Evolutionary conservation across 2,797 vertebrate species (phyloP).

Genomic region (Onychomys arenicola): DNA sequence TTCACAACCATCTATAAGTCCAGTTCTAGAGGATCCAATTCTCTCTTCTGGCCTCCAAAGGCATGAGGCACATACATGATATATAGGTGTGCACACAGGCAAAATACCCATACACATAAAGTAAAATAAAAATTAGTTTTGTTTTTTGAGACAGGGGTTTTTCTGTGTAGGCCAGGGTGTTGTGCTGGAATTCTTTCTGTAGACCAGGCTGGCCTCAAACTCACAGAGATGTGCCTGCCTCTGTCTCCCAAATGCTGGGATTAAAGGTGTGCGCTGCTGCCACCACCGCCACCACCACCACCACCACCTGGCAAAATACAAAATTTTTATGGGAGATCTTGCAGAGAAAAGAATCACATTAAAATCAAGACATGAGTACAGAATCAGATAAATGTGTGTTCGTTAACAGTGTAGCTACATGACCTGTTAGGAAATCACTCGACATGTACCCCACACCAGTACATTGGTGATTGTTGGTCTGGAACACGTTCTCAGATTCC

Average conservation of each 20-base stretch:
- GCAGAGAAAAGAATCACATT: constrained; percentile 19
- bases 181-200: not conserved
- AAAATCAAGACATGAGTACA: constrained; percentile 5
- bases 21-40: too few relatives aligned
- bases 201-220: not conserved
- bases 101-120: not conserved
- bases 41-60: not conserved
- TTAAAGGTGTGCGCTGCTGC: not conserved
- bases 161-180: not conserved
- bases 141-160: not conserved
- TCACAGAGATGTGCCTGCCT: not conserved
- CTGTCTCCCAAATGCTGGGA: not conserved
- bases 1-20: not conserved
- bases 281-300: too few relatives aligned
- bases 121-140: not conserved
- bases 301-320: not conserved
- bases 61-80: not conserved
- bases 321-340: not conserved
- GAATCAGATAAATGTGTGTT: not conserved
- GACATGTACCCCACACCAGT: not conserved
- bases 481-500: not conserved
- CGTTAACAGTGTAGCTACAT: not conserved
- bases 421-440: not conserved
- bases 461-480: not conserved
- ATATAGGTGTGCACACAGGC: not conserved